Percentiles rank a stretch among this genome's conserved stretches.
Conservation (phyloP, 2,113 vertebrate genomes). For the Crotalus horridus region DNA sequence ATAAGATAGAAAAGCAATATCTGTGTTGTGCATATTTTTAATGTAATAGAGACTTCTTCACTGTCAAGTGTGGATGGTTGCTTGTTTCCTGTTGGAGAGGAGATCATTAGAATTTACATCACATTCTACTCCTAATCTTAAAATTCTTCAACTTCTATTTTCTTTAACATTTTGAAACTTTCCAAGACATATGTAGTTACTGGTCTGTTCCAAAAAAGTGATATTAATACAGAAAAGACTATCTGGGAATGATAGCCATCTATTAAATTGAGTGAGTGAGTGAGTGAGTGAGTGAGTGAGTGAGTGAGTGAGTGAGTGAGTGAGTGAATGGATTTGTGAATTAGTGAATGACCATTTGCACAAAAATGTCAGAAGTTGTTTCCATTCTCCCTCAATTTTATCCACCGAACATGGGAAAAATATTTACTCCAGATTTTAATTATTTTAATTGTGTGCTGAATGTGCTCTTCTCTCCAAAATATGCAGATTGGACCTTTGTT, state of each 20-base stretch:
- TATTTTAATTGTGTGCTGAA: background rate
- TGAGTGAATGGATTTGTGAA: background rate
- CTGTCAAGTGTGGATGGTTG: conserved; percentile 49
- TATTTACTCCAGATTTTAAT: background rate
- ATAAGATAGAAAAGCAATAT: conserved; percentile 66
- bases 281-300: background rate
- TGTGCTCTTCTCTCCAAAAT: background rate
- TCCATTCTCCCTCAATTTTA: background rate
- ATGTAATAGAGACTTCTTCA: conserved; percentile 56
- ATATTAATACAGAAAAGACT: background rate
- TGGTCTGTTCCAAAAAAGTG: background rate
- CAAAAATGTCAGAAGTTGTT: background rate
- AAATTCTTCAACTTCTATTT: conserved; percentile 11
- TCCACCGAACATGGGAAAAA: background rate
- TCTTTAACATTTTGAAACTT: conserved; percentile 18
- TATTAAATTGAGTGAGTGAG: background rate
- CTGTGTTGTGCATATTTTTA: conserved; percentile 62
- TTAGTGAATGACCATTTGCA: background rate
- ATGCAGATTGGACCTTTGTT: background rate
- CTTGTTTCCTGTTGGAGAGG: conserved; percentile 47
- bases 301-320: background rate
- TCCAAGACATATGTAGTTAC: background rate
- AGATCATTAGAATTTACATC: conserved; percentile 45
- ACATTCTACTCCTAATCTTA: conserved; percentile 21
- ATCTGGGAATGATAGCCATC: background rate